Percentiles rank a stretch among this genome's conserved stretches.
Evolutionary conservation across 2,797 vertebrate species (phyloP).

Genomic region (Semaprochilodus insignis): DNA sequence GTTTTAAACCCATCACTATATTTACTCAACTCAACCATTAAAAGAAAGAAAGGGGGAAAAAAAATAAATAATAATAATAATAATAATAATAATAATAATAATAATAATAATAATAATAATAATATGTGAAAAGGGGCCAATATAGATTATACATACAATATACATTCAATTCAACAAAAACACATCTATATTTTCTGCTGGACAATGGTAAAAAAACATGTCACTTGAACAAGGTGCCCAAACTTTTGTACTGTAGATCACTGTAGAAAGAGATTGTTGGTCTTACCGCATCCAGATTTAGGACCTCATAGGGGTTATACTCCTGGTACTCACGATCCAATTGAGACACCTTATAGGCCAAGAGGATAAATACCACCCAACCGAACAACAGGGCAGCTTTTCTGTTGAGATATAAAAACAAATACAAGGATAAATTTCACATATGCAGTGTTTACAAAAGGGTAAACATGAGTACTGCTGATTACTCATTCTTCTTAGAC

Average conservation of each 20-base stretch:
- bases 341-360: conserved; percentile 98
- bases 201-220: no score
- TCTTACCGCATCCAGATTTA: conserved; percentile 94
- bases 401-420: conserved; percentile 74
- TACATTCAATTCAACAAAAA: no score
- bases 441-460: background rate
- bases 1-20: no score
- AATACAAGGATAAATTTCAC: background rate
- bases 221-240: no score
- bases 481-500: background rate
- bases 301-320: conserved; percentile 97
- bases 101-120: no score
- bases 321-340: conserved; percentile 98
- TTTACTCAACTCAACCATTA: no score
- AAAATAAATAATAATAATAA: no score
- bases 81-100: no score
- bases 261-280: conserved; percentile 12
- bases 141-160: no score
- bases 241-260: background rate
- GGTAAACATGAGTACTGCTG: background rate
- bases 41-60: no score
- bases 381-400: conserved; percentile 93
- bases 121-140: no score
- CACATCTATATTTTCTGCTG: no score
- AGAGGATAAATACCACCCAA: conserved; percentile 94